Conservation (phyloP, 2,113 vertebrate genomes). For the Serilophus lunatus region DNA sequence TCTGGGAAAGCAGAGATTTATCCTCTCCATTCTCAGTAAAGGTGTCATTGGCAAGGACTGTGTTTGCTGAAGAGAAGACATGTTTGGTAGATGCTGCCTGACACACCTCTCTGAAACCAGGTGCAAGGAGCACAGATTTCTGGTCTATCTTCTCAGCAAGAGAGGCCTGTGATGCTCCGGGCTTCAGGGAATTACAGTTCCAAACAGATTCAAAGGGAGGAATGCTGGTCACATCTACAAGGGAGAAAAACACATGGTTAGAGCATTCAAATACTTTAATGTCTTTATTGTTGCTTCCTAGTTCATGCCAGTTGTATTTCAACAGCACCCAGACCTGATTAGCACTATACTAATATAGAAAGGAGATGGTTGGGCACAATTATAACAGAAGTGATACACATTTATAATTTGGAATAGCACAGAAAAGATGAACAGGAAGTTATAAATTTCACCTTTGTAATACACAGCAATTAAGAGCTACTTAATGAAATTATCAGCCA, state of each 20-base stretch:
- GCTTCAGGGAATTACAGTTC: conserved; percentile 27
- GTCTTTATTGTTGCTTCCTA: background rate
- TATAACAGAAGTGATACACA: background rate
- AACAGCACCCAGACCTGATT: background rate
- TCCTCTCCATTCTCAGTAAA: background rate
- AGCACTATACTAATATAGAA: background rate
- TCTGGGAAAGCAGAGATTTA: conserved; percentile 33
- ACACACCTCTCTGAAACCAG: background rate
- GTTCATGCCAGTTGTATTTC: background rate
- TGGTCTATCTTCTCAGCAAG: background rate
- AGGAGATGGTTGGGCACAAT: background rate
- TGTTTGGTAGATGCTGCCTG: background rate
- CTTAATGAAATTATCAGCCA: background rate
- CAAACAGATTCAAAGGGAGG: conserved; percentile 36
- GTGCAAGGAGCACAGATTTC: conserved; percentile 28
- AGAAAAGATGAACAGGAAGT: background rate
- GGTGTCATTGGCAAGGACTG: background rate
- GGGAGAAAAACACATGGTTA: background rate
- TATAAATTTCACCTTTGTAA: background rate
- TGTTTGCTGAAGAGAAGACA: conserved; percentile 9
- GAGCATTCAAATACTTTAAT: background rate
- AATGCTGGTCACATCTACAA: conserved; percentile 26
- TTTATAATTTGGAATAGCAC: background rate
- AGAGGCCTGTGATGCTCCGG: background rate
- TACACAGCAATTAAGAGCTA: background rate